Conservation (phyloP, 2,888 invertebrate genomes). For the Zaprionus lineosus region DNA sequence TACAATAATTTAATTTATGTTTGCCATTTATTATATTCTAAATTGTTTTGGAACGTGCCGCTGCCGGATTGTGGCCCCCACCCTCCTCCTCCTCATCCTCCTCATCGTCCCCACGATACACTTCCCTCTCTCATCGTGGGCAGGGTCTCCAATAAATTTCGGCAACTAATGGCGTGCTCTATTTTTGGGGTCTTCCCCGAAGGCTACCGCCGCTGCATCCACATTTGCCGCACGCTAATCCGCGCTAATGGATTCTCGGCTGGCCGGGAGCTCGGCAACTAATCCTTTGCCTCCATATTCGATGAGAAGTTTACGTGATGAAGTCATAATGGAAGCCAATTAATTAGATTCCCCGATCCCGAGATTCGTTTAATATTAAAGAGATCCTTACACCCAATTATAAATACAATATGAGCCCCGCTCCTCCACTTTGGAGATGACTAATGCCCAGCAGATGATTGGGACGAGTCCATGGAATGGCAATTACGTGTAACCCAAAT, state of each 20-base stretch:
- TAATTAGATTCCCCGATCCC: conserved; percentile 24
- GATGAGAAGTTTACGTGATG: conserved; percentile 21
- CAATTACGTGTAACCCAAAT: too few species aligned
- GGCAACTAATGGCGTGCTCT: conserved; percentile 58
- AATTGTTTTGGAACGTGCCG: conserved; percentile 82
- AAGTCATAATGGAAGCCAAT: conserved; percentile 41
- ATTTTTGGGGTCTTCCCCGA: conserved; percentile 41
- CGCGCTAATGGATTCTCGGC: conserved; percentile 50
- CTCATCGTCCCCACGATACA: not conserved
- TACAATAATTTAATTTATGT: conserved; percentile 81
- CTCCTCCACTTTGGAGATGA: too few species aligned
- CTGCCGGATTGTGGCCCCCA: conserved; percentile 19
- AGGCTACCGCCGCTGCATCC: conserved; percentile 14
- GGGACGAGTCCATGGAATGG: too few species aligned
- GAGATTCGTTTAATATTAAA: too few species aligned
- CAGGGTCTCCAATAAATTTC: conserved; percentile 58
- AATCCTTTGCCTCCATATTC: conserved; percentile 55
- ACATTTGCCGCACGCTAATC: conserved; percentile 53
- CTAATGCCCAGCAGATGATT: too few species aligned
- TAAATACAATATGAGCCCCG: too few species aligned
- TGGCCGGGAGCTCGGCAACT: conserved; percentile 30
- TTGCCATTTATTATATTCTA: conserved; percentile 81
- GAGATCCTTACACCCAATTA: too few species aligned
- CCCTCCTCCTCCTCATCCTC: not conserved
- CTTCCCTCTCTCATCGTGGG: too few species aligned